Conservation (phyloP, 2,113 vertebrate genomes). For the Forbesichthys agassizii region DNA sequence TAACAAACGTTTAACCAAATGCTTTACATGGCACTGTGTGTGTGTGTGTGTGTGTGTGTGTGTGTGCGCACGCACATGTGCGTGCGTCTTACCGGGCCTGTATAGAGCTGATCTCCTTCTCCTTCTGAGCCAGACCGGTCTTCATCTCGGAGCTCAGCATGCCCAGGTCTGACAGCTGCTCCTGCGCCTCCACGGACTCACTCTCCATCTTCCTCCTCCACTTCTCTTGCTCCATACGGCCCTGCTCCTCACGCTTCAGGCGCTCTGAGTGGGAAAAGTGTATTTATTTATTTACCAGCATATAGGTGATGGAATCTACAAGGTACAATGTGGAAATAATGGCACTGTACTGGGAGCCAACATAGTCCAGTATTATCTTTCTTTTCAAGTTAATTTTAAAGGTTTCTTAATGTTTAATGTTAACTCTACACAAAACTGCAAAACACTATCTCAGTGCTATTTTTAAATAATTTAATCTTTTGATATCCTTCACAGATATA, state of each 20-base stretch:
- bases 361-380: too few species aligned
- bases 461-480: too few species aligned
- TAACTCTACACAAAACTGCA: too few species aligned
- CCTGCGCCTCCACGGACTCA: conserved; percentile 85
- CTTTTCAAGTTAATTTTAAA: too few species aligned
- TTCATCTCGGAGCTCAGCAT: conserved; percentile 80
- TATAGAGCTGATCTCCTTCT: conserved; percentile 86
- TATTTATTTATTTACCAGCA: too few species aligned
- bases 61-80: neutral
- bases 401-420: too few species aligned
- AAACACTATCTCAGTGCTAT: too few species aligned
- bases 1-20: neutral
- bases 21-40: neutral
- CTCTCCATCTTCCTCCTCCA: conserved; percentile 84
- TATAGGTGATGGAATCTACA: too few species aligned
- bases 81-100: conserved; percentile 75
- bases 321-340: too few species aligned
- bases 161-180: conserved; percentile 85
- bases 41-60: neutral
- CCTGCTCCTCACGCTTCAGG: conserved; percentile 89
- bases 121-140: conserved; percentile 81
- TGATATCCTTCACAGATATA: too few species aligned
- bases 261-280: conserved; percentile 73
- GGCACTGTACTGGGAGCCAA: too few species aligned
- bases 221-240: conserved; percentile 89